Conservation (phyloP, 2,888 invertebrate genomes). For the Lepidonotus clava region DNA sequence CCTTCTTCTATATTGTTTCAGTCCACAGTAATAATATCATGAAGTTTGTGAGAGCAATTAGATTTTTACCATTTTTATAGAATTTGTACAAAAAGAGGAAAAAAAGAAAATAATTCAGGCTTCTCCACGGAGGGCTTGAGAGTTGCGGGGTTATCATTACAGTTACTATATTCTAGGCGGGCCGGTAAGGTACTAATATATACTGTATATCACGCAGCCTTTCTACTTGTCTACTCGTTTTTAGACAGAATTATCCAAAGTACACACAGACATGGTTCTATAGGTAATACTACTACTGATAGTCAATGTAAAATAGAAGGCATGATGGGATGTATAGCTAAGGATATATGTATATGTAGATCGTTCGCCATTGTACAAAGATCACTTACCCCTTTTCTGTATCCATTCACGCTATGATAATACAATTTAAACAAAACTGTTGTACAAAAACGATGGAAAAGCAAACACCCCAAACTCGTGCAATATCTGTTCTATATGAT, state of each 20-base stretch:
- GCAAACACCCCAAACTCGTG: neutral
- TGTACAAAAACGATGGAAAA: slow-evolving; percentile 9
- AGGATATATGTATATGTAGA: slow-evolving; percentile 16
- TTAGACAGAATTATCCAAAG: slow-evolving; percentile 27
- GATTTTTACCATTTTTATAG: slow-evolving; percentile 59
- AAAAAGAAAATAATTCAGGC: neutral
- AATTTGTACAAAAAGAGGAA: slow-evolving; percentile 48
- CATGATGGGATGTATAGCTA: slow-evolving; percentile 20
- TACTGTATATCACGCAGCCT: slow-evolving; percentile 21
- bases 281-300: neutral
- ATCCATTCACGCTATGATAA: slow-evolving; percentile 17
- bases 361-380: slow-evolving; percentile 14
- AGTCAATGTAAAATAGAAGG: slow-evolving; percentile 19
- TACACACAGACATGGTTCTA: neutral
- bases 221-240: slow-evolving; percentile 28
- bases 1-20: slow-evolving; percentile 40
- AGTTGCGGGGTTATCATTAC: neutral
- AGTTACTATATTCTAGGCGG: neutral
- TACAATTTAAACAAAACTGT: slow-evolving; percentile 8
- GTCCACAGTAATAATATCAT: slow-evolving; percentile 27
- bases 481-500: neutral
- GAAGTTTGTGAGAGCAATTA: slow-evolving; percentile 56
- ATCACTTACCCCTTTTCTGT: slow-evolving; percentile 1
- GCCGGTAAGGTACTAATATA: no score
- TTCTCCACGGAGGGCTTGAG: neutral